Base-by-base conservation (phyloP, 2,113 vertebrate genomes). In the Protobothrops flavoviridis region DNA sequence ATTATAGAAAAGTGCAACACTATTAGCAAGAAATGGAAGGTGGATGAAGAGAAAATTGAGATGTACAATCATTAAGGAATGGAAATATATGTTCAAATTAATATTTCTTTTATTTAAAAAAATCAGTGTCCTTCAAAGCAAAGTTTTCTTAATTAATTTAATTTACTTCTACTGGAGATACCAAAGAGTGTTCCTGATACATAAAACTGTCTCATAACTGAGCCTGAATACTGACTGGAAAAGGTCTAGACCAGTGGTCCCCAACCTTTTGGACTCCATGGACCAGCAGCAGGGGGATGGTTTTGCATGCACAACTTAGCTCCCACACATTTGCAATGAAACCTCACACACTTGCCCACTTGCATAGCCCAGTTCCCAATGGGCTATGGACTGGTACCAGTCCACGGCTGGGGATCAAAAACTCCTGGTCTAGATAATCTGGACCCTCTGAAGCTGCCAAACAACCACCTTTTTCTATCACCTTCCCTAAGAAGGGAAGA, bases 1-100 rank as follows among this genome's bases (percentile, higher is more conserved):
- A 98, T 99, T 99, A 98, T 99, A 99, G 97, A 99, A 99, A 96
- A 99, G 98, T 95, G 98, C 98, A 96, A 99, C 56, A 48, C 98
- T 99, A 98, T 99, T 99, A 48, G 99, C 97, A 64, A 99, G 98
- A 97, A 99, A 99, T 52, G 99, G 99, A 95, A 99, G 96, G 90
- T 99, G 99, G 96, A 99, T 98, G 61, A 99, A 99, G 97, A 99
- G 97, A 95, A 99, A 99, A 57, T 98, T 99, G 90, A 99, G 98
- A 99, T 99, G 99, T 99, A 94, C 93, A 95, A n/a, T 92, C 92
- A 98, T 99, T 98, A 99, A 99, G 98, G 98, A 98, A 97, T 94
- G 50, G 94, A 93, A 95, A 90, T 74, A 94, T 93, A 93, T 17
- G 2, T 90, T 64, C n/a, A 88, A 88, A 88, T 88, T 45, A 85